Base-by-base conservation (phyloP, 2,888 invertebrate genomes). In the Hypselothyrea guttata region DNA sequence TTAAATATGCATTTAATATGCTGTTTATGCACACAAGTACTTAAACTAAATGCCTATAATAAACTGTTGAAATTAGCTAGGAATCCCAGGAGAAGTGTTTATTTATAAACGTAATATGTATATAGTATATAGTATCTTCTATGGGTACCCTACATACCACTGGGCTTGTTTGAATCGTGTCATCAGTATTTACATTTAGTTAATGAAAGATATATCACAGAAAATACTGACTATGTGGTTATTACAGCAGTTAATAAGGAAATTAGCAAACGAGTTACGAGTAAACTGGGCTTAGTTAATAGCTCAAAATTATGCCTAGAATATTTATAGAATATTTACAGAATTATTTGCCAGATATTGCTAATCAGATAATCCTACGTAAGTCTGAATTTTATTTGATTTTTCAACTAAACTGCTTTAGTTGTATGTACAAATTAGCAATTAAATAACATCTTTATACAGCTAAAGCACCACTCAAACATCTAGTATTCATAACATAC, bases 121-220 rank as follows among this genome's bases (percentile, higher is more conserved):
- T 28, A 35, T 34, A 12, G 8, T 27, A 33, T 12, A 56, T 16
- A 27, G 2, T 15, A 16, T 12, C 9, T 37, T n/a, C 15, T 4
- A 37, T 15, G 8, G 16, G 15, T n/a, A 9, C n/a, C n/a, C n/a
- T n/a, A n/a, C 15, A 8, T 37, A 37, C 15, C 15, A n/a, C 9
- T 15, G 15, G 16, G 9, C 37, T 37, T 9, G 4, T 4, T 22
- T 22, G 5, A 22, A 22, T 22, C 22, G 22, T 22, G 5, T 22
- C 2, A 22, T 22, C 22, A 22, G 22, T 22, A 22, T 22, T 22
- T 22, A 22, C 22, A 22, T 22, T 22, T 22, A 22, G 22, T 2
- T 5, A 22, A 22, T 22, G 5, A 22, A 22, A 22, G 52, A 64
- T 75, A 60, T 74, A 75, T 78, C 74, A 78, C 74, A 75, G 67